These are phyloP conservation scores for Apamea crenata DNA, from an alignment of 2,888 invertebrate genomes.

Conservation along the genomic window DNA sequence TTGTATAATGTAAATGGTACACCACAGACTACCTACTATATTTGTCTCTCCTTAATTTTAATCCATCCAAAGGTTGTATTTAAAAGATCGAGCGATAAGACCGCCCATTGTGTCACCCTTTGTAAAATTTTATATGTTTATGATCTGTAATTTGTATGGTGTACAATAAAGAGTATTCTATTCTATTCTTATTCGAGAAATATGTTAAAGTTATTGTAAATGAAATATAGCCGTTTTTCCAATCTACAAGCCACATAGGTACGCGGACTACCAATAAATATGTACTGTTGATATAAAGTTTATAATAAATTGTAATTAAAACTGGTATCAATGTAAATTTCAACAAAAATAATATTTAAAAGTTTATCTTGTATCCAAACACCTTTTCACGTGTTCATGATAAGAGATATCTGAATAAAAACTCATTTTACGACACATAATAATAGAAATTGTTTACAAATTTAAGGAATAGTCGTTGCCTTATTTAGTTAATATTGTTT, in stretches of 20 bases:
- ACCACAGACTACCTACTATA: too few relatives aligned
- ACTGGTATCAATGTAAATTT: slow-evolving; percentile 74
- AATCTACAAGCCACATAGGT: slow-evolving; percentile 45
- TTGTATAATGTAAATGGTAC: too few relatives aligned
- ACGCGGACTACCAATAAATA: slow-evolving; percentile 55
- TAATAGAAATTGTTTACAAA: slow-evolving; percentile 83
- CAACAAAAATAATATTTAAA: slow-evolving; percentile 70
- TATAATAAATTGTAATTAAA: slow-evolving; percentile 70
- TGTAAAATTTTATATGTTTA: too few relatives aligned
- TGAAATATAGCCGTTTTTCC: slow-evolving; percentile 47
- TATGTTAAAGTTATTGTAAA: slow-evolving; percentile 44
- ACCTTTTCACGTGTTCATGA: slow-evolving; percentile 82
- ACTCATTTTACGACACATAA: slow-evolving; percentile 76
- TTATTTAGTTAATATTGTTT: slow-evolving; percentile 90
- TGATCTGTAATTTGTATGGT: too few relatives aligned
- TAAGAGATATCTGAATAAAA: slow-evolving; percentile 75
- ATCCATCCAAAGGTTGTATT: too few relatives aligned
- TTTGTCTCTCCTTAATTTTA: too few relatives aligned
- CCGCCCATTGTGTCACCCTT: too few relatives aligned
- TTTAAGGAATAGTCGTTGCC: slow-evolving; percentile 89
- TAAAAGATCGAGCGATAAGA: too few relatives aligned
- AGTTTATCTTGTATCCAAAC: slow-evolving; percentile 67
- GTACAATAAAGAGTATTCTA: too few relatives aligned
- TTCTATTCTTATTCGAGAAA: slow-evolving; percentile 25
- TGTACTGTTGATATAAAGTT: slow-evolving; percentile 65